Evolutionary conservation across 2,888 invertebrate genomes (phyloP), one percentile per base, ranked within the genome.

Genomic region (Leucophenga montana): DNA sequence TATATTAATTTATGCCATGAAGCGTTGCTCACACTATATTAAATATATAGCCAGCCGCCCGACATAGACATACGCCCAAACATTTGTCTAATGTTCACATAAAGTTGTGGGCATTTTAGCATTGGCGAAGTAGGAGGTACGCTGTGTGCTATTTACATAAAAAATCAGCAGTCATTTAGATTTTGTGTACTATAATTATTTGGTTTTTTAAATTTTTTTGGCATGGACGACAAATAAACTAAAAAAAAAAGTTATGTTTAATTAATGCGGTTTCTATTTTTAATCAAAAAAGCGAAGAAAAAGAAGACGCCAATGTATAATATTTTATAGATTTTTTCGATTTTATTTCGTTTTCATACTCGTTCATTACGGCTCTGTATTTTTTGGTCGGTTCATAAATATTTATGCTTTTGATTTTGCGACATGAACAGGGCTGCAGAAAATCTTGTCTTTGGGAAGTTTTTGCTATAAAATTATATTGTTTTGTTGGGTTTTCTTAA

Each of bases 261-360:
- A 59, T 59, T 59, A 59, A 59, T 59, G 33, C 33, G 33, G 8
- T 59, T 59, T 59, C 59, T 59, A 59, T 59, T 59, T 59, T 59
- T 59, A 59, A 59, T 11, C 18, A 56, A 50, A n/a, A 50, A 50
- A 8, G 1, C 1, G 1, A n/a, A 50, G n/a, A 50, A 13, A 50
- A 16, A 16, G 13, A 50, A 50, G 18, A 50, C 39, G 39, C 8
- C 39, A 39, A 39, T 39, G 39, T 8, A 39, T 39, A 39, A 39
- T 8, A 39, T 39, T 39, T 39, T 39, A 8, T 39, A 13, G 56
- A 20, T 22, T 20, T 56, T 54, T 27, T 22, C 5, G 56, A 56
- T 56, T 20, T 56, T 56, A 9, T 56, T 14, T 56, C 14, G 13
- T 3, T 39, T 39, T 39, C 1, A 11, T 27, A 27, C 27, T 27